Conservation (phyloP, 1,140 invertebrate species). For the Aphelenchoides avenae region DNA sequence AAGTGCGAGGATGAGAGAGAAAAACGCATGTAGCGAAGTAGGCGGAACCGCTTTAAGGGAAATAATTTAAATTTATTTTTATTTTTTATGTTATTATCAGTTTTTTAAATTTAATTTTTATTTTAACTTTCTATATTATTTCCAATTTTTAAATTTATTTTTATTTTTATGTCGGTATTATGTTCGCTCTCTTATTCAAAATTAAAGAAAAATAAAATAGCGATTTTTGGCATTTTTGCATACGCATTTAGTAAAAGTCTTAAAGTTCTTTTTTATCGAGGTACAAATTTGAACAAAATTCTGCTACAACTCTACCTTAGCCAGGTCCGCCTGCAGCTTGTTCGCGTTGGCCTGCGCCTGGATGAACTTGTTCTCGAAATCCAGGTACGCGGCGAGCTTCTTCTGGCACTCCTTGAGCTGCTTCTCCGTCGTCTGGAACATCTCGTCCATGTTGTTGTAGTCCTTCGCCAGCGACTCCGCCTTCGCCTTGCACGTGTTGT, state of each 20-base stretch:
- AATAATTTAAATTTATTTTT: too few relatives aligned
- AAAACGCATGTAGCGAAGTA: too few relatives aligned
- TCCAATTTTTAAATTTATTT: too few relatives aligned
- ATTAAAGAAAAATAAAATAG: too few relatives aligned
- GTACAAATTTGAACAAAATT: slow-evolving; percentile 6
- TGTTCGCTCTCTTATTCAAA: too few relatives aligned
- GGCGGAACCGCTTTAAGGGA: too few relatives aligned
- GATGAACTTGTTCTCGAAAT: slow-evolving; percentile 32
- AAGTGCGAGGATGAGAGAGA: too few relatives aligned
- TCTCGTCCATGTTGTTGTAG: slow-evolving; percentile 31
- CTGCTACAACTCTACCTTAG: slow-evolving; percentile 14
- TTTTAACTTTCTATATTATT: too few relatives aligned
- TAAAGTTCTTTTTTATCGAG: not conserved
- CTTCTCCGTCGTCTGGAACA: slow-evolving; percentile 34
- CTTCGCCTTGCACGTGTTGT: slow-evolving; percentile 28
- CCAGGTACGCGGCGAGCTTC: slow-evolving; percentile 22
- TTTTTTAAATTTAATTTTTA: too few relatives aligned
- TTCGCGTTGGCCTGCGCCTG: slow-evolving; percentile 34
- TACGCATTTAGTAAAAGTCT: not conserved
- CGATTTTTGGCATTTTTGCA: too few relatives aligned
- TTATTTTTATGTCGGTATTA: too few relatives aligned
- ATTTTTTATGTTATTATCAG: too few relatives aligned
- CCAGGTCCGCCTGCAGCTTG: slow-evolving; percentile 26
- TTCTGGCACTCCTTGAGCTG: slow-evolving; percentile 30
- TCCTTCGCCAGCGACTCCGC: slow-evolving; percentile 30